Base-by-base conservation (phyloP, 2,888 invertebrate species). In the Chrysina gloriosa region DNA sequence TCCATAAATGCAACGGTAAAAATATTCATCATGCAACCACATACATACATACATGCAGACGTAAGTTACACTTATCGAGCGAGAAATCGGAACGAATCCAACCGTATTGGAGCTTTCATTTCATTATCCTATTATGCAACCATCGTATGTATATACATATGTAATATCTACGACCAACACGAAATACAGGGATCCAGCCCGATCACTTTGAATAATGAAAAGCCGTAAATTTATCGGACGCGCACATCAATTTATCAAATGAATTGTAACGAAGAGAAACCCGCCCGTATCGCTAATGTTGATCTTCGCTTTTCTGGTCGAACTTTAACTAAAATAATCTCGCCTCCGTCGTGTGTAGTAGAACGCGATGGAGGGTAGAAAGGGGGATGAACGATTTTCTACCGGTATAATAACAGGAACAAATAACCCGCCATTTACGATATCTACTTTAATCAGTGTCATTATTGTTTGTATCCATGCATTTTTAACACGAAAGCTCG, bases 211-310 rank as follows among this genome's bases (percentile, higher is more conserved):
- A 61, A 67, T 67, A 67, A 67, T 67, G 50, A 67, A 67, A 67
- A 36, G 29, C 45, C 11, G 39, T 58, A 14, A n/a, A 71, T 71
- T 73, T 71, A 73, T 73, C 73, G 67, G 64, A 54, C 71, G 69
- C 68, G 67, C 67, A 65, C 70, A 71, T 73, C 73, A 73, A 73
- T 73, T 73, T 73, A 71, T 65, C 65, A 71, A 73, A 73, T 73
- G 73, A 73, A 73, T 73, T 70, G 73, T 71, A 70, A 70, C 70
- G 36, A 29, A 73, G 48, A 48, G 69, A 69, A 68, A 63, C 63
- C 65, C 50, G 63, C 63, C 63, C 65, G 65, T 72, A 72, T 72
- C 72, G 52, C 64, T 21, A 67, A 69, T 68, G 65, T 56, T 54
- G 65, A 72, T 72, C 72, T 19, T 11, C 19, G 9, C 6, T 16